Conservation (phyloP, 2,797 vertebrate genomes). For the Philypnodon macrostomus region DNA sequence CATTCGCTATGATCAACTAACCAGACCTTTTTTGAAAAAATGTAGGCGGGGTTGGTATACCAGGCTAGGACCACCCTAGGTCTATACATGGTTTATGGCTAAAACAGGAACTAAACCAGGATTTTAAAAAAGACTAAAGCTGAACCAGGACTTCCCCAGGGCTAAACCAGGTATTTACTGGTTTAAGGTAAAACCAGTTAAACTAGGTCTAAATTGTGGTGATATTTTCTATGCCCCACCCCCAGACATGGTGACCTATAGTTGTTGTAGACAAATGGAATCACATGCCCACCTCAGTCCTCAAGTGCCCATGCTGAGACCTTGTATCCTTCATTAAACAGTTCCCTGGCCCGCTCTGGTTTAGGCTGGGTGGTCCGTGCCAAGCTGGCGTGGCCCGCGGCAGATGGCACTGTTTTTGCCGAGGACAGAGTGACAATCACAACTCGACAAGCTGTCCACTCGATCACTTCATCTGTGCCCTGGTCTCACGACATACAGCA, state of each 20-base stretch:
- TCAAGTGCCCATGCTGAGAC: constrained; percentile 24
- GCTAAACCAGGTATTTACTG: too few relatives aligned
- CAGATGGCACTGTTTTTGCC: constrained; percentile 72
- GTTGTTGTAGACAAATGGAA: not conserved
- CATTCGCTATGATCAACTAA: too few relatives aligned
- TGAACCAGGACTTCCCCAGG: too few relatives aligned
- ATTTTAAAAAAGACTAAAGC: too few relatives aligned
- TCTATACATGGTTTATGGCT: too few relatives aligned
- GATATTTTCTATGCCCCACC: too few relatives aligned
- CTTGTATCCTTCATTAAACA: constrained; percentile 41
- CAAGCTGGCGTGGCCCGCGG: constrained; percentile 64
- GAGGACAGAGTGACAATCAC: constrained; percentile 69
- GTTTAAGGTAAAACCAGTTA: too few relatives aligned
- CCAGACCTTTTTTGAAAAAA: too few relatives aligned
- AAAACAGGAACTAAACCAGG: too few relatives aligned
- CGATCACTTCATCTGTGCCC: constrained; percentile 73
- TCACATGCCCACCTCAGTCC: not conserved
- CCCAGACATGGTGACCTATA: constrained; percentile 1
- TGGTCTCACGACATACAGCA: constrained; percentile 26
- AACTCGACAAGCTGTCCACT: constrained; percentile 70
- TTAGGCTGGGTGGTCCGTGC: constrained; percentile 50
- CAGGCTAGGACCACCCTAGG: too few relatives aligned
- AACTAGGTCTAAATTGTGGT: too few relatives aligned
- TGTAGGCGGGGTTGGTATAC: too few relatives aligned
- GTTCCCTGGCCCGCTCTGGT: constrained; percentile 57